A percentile compares a stretch with the other conserved stretches of the same genome.
These are phyloP conservation scores for Drosophila pseudoananassae DNA, from an alignment of 1,140 invertebrate species.

Conservation along the genomic window DNA sequence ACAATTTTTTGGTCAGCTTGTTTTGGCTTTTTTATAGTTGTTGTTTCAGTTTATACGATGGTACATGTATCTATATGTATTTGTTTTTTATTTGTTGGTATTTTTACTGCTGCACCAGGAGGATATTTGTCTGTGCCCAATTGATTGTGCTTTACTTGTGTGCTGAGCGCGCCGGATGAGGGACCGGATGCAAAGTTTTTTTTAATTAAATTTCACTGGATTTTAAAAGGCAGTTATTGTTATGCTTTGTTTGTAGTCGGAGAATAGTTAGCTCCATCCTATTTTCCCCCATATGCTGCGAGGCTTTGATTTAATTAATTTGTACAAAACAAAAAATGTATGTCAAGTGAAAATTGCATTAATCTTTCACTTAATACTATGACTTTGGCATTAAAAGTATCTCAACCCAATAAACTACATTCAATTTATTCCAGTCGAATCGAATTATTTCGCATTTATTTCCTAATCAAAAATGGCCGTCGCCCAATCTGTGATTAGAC, in stretches of 20 bases:
- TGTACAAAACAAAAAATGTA: conserved; percentile 21
- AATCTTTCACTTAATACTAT: background rate
- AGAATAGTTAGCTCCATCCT: conserved; percentile 19
- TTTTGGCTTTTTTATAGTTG: conserved; percentile 42
- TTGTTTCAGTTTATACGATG: conserved; percentile 33
- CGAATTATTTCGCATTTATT: conserved; percentile 19
- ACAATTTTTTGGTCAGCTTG: conserved; percentile 24
- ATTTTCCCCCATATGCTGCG: conserved; percentile 26
- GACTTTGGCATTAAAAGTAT: background rate
- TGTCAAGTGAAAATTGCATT: conserved; percentile 8
- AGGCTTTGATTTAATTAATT: conserved; percentile 61
- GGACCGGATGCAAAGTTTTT: conserved; percentile 41
- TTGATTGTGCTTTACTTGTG: conserved; percentile 73
- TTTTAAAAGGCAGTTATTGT: conserved; percentile 68
- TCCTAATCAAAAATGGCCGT: conserved; percentile 12
- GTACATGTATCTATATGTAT: conserved; percentile 26
- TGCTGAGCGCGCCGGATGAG: conserved; percentile 12
- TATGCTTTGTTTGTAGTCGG: conserved; percentile 27
- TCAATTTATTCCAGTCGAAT: conserved; percentile 2
- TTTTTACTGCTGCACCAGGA: conserved; percentile 39
- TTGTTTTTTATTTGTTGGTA: conserved; percentile 18
- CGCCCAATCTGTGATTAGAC: conserved; percentile 12
- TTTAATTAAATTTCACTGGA: conserved; percentile 75
- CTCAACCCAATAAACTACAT: background rate
- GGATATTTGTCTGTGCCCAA: conserved; percentile 75